Evolutionary conservation across 2,113 vertebrate species (phyloP).

Genomic region (Lophura nycthemera): DNA sequence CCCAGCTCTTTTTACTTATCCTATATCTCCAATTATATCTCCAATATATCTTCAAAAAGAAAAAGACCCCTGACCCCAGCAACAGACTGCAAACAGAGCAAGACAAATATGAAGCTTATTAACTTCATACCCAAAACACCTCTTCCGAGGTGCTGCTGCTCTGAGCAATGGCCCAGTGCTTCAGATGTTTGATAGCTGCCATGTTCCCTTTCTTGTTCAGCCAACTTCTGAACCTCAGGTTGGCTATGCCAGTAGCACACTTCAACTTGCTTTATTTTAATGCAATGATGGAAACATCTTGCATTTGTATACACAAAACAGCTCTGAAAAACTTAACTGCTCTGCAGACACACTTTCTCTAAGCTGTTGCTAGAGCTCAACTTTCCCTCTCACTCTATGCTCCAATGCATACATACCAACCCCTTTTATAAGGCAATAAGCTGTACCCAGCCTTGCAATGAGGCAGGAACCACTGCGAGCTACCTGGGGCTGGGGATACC

Average conservation of each 20-base stretch:
- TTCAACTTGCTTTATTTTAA: constrained; percentile 57
- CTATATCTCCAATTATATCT: rapidly evolving
- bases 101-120: background rate
- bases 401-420: background rate
- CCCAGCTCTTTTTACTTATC: background rate
- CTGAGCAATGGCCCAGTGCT: background rate
- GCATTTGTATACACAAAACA: background rate
- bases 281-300: constrained; percentile 32
- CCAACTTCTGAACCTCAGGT: constrained; percentile 23
- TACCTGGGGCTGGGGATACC: background rate
- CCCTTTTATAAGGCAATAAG: background rate
- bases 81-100: background rate
- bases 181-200: background rate
- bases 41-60: background rate
- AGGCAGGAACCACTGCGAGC: background rate
- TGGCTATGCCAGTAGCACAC: constrained; percentile 24
- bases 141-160: background rate
- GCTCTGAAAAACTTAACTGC: constrained; percentile 42
- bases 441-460: background rate
- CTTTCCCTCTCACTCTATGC: background rate
- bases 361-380: constrained; percentile 28
- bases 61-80: background rate
- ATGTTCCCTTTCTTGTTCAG: background rate
- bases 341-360: background rate
- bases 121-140: background rate